phyloP scores from a whole-genome alignment of 2,888 invertebrate species.

The Melanostoma scalare region DNA sequence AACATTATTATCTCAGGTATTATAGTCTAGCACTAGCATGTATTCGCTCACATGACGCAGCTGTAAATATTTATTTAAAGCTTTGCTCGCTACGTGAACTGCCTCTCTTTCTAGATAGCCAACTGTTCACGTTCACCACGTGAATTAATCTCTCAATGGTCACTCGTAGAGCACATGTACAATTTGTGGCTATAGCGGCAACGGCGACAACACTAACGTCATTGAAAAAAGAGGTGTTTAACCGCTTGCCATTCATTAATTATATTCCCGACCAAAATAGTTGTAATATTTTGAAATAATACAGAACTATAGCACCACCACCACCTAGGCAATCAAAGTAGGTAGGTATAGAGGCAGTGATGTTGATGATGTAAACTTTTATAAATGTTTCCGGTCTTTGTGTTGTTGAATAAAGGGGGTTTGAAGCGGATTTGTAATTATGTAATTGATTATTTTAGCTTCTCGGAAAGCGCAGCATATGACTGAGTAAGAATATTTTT shows the following conservation, averaged over 20 bases:
- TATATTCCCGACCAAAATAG: conserved; percentile 51
- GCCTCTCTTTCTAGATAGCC: conserved; percentile 14
- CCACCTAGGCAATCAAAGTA: too few relatives aligned
- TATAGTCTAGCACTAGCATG: conserved; percentile 5
- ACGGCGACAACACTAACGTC: conserved; percentile 40
- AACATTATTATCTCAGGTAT: conserved; percentile 9
- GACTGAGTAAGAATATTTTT: too few relatives aligned
- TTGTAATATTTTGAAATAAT: conserved; percentile 32
- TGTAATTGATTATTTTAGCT: too few relatives aligned
- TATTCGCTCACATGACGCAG: conserved; percentile 57
- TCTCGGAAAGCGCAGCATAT: too few relatives aligned
- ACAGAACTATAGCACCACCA: conserved; percentile 2
- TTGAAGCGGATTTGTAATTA: too few relatives aligned
- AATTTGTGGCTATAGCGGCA: conserved; percentile 22
- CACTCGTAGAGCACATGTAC: conserved; percentile 63
- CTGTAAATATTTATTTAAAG: conserved; percentile 41
- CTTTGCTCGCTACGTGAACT: conserved; percentile 17
- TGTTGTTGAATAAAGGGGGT: too few relatives aligned
- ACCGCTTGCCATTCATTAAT: conserved; percentile 66
- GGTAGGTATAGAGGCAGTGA: too few relatives aligned
- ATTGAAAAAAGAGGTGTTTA: conserved; percentile 48
- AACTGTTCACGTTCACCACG: conserved; percentile 25
- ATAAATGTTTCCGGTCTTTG: too few relatives aligned
- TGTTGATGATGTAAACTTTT: too few relatives aligned
- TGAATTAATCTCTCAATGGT: conserved; percentile 48